Evolutionary conservation across 2,888 invertebrate species (phyloP).

Genomic region (Pandemis corylana): DNA sequence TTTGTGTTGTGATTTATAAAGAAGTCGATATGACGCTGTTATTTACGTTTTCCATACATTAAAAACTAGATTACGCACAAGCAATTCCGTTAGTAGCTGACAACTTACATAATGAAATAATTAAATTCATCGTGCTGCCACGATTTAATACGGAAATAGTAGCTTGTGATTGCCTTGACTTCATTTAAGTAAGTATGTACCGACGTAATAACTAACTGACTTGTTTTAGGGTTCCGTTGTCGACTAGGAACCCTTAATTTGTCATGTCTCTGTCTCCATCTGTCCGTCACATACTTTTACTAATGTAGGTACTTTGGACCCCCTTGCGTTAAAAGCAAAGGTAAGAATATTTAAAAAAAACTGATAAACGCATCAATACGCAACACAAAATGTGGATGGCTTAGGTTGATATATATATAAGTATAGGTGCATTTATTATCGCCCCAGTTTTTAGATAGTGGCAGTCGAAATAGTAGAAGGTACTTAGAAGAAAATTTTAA

Average conservation of each 20-base stretch:
- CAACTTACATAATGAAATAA: constrained; percentile 18
- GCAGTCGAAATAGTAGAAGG: no score
- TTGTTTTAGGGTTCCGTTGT: background rate
- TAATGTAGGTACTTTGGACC: no score
- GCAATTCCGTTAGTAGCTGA: background rate
- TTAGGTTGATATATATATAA: no score
- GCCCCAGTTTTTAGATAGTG: no score
- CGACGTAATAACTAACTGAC: background rate
- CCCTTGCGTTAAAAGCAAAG: no score
- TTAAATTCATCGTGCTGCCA: background rate
- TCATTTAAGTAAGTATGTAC: background rate
- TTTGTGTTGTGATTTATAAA: background rate
- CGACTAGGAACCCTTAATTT: background rate
- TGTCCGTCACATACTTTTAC: no score
- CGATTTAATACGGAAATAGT: background rate
- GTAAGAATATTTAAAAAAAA: no score
- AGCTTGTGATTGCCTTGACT: constrained; percentile 1
- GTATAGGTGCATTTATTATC: no score
- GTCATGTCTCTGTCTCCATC: no score
- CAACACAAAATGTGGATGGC: no score
- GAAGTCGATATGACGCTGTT: background rate
- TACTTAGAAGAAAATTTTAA: no score
- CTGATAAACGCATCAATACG: no score
- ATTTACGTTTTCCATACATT: background rate
- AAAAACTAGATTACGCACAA: background rate